Base-by-base conservation (phyloP, 2,888 invertebrate genomes). In the Nematopogon swammerdamellus region DNA sequence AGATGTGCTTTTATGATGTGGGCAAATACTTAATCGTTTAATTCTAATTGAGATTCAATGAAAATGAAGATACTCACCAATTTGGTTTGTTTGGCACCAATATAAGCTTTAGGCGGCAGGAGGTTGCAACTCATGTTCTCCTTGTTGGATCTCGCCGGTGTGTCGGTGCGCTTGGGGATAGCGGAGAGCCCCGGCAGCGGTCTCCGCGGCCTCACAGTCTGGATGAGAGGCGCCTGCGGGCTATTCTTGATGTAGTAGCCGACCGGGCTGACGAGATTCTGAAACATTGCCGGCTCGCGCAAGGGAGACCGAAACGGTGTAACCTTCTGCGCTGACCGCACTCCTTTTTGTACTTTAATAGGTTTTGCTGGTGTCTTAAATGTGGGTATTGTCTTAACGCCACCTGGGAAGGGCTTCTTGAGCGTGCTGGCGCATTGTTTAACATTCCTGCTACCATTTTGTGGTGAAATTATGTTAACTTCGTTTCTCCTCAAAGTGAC, bases 221-320 rank as follows among this genome's bases (percentile, higher is more conserved):
- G 67, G 1, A 72, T 54, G 19, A 72, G 55, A 49, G 71, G 68
- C 3, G n/a, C 36, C 56, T 66, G 64, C 3, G 73, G 70, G 30
- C 64, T 58, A 29, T 69, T 64, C 29, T 68, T 70, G 6, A 76
- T 75, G 45, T 75, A 76, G 48, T 65, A 62, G 43, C 73, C 73
- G 30, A 76, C 63, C 45, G 76, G 76, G 58, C 76, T 76, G 19
- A 59, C 56, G 30, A 75, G 67, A 51, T 75, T 66, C 51, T 69
- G 60, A 55, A 65, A 74, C 4, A 19, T 17, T 19, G 50, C 48
- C 3, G 50, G 46, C 19, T n/a, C 45, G 29, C 44, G 46, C 29
- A 56, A 56, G 55, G 64, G 64, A 45, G 53, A 54, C 58, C 58
- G 65, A 20, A 53, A 53, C 30, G 64, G 62, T 16, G 65, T 65